Base-by-base conservation (phyloP, 2,888 invertebrate species). In the Tiliacea aurago region DNA sequence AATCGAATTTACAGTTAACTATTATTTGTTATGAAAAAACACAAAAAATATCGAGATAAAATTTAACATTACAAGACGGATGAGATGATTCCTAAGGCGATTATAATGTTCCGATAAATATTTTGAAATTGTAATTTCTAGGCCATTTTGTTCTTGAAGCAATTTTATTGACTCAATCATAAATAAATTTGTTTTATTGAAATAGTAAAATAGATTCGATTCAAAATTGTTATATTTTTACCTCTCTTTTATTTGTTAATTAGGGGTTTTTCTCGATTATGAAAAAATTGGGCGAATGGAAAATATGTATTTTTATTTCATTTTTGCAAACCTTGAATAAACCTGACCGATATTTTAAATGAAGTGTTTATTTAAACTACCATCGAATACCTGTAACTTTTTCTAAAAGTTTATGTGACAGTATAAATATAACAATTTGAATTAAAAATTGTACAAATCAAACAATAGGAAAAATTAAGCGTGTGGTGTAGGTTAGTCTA, bases 401-500 rank as follows among this genome's bases (percentile, higher is more conserved):
- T 41, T 47, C 15, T n/a, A 51, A 51, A 59, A 33, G 5, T 41
- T 45, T 2, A 41, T 10, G 1, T 23, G 43, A 6, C 2, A 61
- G 51, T 55, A 41, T 66, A 59, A 73, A 59, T 67, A 66, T 67
- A 73, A 64, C n/a, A 58, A 67, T 70, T 73, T 13, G 1, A 58
- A 53, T 33, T n/a, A 6, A 49, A 66, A 73, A 51, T n/a, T 18
- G 28, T 33, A 33, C 13, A 73, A 80, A 45, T 41, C 0, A 45
- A 69, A 63, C 0, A 15, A n/a, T 33, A 11, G 15, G 15, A 66
- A 71, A 73, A 80, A 81, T 59, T 72, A 86, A 78, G 79, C 71
- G 84, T 87, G 87, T 84, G 87, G 84, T 87, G 87, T 88, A 90
- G 91, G 92, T 94, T 90, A 94, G 90, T 94, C 95, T 95, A 95